phyloP scores from a whole-genome alignment of 2,113 vertebrate genomes.

The Grammomys surdaster region DNA sequence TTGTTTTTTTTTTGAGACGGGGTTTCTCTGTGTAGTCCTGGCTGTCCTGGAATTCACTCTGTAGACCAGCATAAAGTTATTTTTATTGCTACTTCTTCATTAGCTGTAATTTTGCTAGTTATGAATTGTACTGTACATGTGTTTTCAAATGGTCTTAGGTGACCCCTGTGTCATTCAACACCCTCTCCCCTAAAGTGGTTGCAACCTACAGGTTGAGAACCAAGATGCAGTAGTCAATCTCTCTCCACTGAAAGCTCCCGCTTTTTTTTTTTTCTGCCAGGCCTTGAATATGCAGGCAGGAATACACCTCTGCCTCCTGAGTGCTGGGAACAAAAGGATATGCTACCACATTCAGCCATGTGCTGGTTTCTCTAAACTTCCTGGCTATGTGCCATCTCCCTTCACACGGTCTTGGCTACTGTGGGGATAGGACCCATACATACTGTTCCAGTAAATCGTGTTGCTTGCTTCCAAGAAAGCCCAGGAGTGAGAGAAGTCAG shows the following conservation, averaged over 20 bases:
- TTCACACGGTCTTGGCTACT: constrained; percentile 10
- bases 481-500: neutral
- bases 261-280: neutral
- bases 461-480: constrained; percentile 49
- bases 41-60: no score
- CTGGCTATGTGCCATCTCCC: neutral
- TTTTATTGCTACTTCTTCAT: neutral
- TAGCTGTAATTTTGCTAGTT: neutral
- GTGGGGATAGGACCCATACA: neutral
- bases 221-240: neutral
- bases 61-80: neutral
- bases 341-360: neutral
- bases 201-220: neutral
- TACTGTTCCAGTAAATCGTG: constrained; percentile 30
- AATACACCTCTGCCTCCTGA: neutral
- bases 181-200: neutral
- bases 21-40: no score
- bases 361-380: neutral
- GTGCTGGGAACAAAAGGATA: neutral
- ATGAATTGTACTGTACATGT: neutral
- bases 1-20: no score
- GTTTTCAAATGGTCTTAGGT: neutral
- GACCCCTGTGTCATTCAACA: neutral
- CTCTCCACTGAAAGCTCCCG: neutral
- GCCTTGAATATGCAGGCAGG: neutral